These are phyloP conservation scores for Anagrus nilaparvatae DNA, from an alignment of 1,140 invertebrate genomes.

Conservation along the genomic window DNA sequence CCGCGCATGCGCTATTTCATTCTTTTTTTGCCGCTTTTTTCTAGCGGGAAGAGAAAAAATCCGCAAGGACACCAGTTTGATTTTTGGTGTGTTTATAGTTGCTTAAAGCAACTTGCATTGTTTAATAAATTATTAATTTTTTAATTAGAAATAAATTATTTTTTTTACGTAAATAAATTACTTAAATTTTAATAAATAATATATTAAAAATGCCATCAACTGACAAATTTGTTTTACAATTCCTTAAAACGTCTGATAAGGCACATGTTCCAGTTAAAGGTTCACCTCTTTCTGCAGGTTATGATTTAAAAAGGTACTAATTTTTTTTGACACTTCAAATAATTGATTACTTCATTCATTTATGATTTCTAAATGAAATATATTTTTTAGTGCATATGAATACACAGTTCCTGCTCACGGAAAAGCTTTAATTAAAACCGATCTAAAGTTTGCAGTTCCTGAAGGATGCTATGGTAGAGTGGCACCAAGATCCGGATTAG, in stretches of 20 bases:
- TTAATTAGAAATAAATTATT: too few species aligned
- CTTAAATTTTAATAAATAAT: too few species aligned
- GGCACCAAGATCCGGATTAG: slow-evolving; percentile 91
- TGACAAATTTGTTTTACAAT: slow-evolving; percentile 46
- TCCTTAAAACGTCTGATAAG: slow-evolving; percentile 66
- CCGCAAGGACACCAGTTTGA: too few species aligned
- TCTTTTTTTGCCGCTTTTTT: too few species aligned
- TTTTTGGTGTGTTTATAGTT: too few species aligned
- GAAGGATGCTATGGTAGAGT: slow-evolving; percentile 89
- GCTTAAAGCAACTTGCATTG: too few species aligned
- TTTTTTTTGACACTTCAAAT: background rate
- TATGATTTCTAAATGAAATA: slow-evolving; percentile 1
- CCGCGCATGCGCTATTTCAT: too few species aligned
- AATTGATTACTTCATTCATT: slow-evolving; percentile 3
- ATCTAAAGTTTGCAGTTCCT: slow-evolving; percentile 80
- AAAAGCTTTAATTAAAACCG: slow-evolving; percentile 82
- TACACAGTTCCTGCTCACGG: slow-evolving; percentile 70
- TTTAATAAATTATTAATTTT: too few species aligned
- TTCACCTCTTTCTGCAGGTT: slow-evolving; percentile 78
- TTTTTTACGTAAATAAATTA: too few species aligned
- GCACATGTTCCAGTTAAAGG: slow-evolving; percentile 75
- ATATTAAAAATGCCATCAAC: slow-evolving; percentile 17
- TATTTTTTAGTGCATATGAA: slow-evolving; percentile 69
- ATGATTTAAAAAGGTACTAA: slow-evolving; percentile 71
- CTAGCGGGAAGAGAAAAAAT: too few species aligned